A percentile compares a stretch with the other conserved stretches of the same genome.
phyloP scores from a whole-genome alignment of 2,797 vertebrate species.

The Onychomys leucogaster region DNA sequence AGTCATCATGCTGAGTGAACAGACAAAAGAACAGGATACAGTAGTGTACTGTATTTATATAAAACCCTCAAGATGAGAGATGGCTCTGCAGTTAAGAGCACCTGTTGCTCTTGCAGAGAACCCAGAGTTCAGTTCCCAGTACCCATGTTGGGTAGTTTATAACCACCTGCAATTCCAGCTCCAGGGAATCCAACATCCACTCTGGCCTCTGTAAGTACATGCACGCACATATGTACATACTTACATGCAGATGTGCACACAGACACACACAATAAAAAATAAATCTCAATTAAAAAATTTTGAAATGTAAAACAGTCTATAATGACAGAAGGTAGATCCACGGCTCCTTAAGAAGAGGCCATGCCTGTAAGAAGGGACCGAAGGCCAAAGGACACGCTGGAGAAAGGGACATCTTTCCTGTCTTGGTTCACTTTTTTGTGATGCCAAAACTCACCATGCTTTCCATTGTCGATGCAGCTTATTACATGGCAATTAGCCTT shows the following conservation, averaged over 20 bases:
- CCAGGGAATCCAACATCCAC: not conserved
- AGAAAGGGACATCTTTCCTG: not conserved
- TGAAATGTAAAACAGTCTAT: not conserved
- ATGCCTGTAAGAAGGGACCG: not conserved
- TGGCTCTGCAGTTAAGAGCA: not conserved
- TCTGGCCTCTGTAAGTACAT: not conserved
- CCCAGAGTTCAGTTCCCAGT: not conserved
- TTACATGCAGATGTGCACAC: not conserved
- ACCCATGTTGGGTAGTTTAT: not conserved
- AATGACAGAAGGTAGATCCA: not conserved
- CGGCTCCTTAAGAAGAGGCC: not conserved
- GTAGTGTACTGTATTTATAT: not conserved
- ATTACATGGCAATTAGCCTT: not conserved
- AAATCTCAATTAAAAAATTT: not conserved
- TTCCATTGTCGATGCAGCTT: not conserved
- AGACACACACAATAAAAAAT: not conserved
- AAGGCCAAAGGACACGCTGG: not conserved
- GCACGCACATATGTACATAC: too few relatives aligned
- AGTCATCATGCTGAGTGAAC: not conserved
- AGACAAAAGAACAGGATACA: not conserved
- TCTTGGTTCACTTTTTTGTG: not conserved
- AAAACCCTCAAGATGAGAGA: not conserved
- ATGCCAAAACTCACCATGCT: not conserved
- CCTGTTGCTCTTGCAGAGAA: not conserved
- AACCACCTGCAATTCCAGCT: not conserved